A percentile compares a stretch with the other conserved stretches of the same genome.
phyloP scores from a whole-genome alignment of 2,888 invertebrate genomes.

The Endotricha flammealis region DNA sequence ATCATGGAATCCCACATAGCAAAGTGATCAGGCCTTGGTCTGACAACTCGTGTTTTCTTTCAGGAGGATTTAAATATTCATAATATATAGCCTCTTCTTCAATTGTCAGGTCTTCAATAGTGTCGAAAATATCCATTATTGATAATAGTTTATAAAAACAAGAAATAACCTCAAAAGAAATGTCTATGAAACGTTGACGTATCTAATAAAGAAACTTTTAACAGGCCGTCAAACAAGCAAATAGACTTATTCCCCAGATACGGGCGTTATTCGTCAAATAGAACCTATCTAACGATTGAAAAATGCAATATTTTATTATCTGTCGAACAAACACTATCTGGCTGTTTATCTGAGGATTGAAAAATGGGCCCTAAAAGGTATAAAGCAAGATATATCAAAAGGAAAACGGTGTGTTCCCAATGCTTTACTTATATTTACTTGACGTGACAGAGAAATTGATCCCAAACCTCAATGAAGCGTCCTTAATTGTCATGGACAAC shows the following conservation, averaged over 20 bases:
- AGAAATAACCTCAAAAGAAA: background rate
- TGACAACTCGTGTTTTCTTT: too few species aligned
- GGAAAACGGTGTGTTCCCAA: too few species aligned
- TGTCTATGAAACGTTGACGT: background rate
- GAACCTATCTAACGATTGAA: conserved; percentile 4
- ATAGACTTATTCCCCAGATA: conserved; percentile 1
- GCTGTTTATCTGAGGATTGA: conserved; percentile 3
- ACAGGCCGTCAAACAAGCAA: background rate
- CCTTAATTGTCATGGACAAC: too few species aligned
- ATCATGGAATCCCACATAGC: too few species aligned
- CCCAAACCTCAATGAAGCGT: too few species aligned
- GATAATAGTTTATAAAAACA: background rate
- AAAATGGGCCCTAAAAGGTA: conserved; percentile 7
- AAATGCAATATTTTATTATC: conserved; percentile 4
- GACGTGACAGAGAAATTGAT: too few species aligned
- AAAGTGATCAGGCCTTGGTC: too few species aligned
- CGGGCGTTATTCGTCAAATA: conserved; percentile 4
- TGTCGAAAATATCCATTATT: conserved; percentile 1
- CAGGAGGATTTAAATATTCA: conserved; percentile 9
- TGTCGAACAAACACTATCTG: background rate
- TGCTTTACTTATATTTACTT: too few species aligned
- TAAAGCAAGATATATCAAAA: too few species aligned
- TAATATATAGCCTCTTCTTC: conserved; percentile 12
- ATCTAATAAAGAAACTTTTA: too few species aligned
- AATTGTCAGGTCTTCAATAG: conserved; percentile 9